A percentile compares a stretch with the other conserved stretches of the same genome.
Evolutionary conservation across 2,888 invertebrate genomes (phyloP).

Genomic region (Fissipunctia ypsillon): DNA sequence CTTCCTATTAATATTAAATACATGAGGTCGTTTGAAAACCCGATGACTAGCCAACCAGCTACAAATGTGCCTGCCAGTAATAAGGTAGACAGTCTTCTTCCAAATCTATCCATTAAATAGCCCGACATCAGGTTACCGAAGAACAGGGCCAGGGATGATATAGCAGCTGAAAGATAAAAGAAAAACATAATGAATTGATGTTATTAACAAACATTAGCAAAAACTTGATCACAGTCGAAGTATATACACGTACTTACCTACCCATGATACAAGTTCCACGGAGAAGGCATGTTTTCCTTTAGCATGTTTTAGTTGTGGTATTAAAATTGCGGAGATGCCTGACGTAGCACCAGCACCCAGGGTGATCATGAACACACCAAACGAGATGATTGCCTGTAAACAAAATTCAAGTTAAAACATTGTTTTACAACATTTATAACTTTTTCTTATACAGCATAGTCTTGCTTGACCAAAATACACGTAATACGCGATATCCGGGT

Average conservation of each 20-base stretch:
- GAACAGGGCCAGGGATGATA: constrained; percentile 91
- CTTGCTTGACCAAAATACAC: neutral
- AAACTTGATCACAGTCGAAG: constrained; percentile 22
- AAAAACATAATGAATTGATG: constrained; percentile 17
- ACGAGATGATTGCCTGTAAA: constrained; percentile 87
- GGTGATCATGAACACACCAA: constrained; percentile 90
- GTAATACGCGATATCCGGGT: neutral
- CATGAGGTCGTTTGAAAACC: constrained; percentile 86
- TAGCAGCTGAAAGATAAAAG: constrained; percentile 88
- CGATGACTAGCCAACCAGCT: constrained; percentile 91
- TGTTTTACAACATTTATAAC: neutral
- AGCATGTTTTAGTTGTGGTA: constrained; percentile 89
- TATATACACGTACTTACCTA: constrained; percentile 90
- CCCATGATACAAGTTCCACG: constrained; percentile 91
- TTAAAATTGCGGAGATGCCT: constrained; percentile 92
- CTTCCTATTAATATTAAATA: constrained; percentile 88
- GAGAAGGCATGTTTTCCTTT: constrained; percentile 81
- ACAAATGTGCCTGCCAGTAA: constrained; percentile 89
- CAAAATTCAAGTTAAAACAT: constrained; percentile 19
- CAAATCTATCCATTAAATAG: constrained; percentile 91
- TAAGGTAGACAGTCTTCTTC: constrained; percentile 90
- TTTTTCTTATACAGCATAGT: neutral
- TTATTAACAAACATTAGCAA: neutral
- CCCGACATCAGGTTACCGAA: constrained; percentile 91
- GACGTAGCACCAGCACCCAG: constrained; percentile 91